Evolutionary conservation across 2,113 vertebrate species (phyloP).

Genomic region (Tachuris rubrigastra): DNA sequence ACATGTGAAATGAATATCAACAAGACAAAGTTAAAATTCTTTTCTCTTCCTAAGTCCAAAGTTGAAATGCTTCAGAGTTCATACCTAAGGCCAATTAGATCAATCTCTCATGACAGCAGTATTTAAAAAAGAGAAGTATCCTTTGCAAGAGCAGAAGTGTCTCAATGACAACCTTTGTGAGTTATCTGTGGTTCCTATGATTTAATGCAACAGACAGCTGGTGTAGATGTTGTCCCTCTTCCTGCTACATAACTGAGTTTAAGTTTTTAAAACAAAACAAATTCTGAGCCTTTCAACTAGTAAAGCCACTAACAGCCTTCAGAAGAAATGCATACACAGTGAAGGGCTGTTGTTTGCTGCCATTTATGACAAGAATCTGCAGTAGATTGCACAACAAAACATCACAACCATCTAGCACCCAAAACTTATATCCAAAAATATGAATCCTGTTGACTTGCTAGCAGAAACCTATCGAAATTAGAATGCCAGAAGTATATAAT

Average conservation of each 20-base stretch:
- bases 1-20: neutral
- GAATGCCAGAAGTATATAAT: neutral
- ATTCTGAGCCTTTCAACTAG: neutral
- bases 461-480: neutral
- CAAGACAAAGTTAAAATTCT: neutral
- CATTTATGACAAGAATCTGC: neutral
- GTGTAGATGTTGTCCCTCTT: neutral
- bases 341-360: neutral
- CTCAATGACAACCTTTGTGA: neutral
- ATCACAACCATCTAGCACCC: neutral
- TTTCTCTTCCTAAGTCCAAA: neutral
- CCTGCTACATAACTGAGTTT: neutral
- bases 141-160: neutral
- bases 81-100: neutral
- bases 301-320: neutral
- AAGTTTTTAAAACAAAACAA: neutral
- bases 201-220: neutral
- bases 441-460: neutral
- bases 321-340: neutral
- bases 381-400: neutral
- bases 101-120: neutral
- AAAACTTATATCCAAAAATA: neutral
- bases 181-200: neutral
- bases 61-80: neutral
- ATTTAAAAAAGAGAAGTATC: neutral